Percentiles rank a stretch among this genome's conserved stretches.
These are phyloP conservation scores for Capitella teleta DNA, from an alignment of 1,140 invertebrate species.

Conservation along the genomic window DNA sequence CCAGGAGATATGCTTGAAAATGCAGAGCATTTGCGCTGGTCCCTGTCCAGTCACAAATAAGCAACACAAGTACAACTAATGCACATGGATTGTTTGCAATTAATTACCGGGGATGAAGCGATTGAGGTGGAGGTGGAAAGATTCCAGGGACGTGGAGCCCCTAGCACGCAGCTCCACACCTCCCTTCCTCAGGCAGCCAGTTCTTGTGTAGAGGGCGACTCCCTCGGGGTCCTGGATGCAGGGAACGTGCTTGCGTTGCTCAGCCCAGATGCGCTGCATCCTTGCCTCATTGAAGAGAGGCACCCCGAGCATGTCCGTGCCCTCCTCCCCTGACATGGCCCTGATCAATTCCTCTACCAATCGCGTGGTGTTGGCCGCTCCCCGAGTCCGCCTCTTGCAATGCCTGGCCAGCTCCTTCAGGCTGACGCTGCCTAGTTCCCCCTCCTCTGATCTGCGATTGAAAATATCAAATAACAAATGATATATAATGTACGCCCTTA, in stretches of 20 bases:
- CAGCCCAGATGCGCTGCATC: conserved; percentile 15
- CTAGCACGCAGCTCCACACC: conserved; percentile 9
- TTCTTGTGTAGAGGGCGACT: conserved; percentile 15
- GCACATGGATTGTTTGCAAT: not conserved
- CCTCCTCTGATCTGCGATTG: conserved; percentile 12
- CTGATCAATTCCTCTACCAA: conserved; percentile 13
- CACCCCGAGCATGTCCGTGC: conserved; percentile 18
- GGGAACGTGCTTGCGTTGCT: conserved; percentile 16
- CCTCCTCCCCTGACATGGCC: conserved; percentile 7
- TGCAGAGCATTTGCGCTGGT: conserved; percentile 15
- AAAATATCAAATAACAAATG: no score
- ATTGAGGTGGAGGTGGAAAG: conserved; percentile 17
- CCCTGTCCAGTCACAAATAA: conserved; percentile 8
- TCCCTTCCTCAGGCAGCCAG: conserved; percentile 14
- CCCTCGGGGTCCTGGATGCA: conserved; percentile 20
- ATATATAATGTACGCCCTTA: no score
- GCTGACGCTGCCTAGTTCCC: conserved; percentile 7
- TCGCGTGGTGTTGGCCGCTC: conserved; percentile 8
- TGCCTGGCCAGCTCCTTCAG: conserved; percentile 15
- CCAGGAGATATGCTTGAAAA: conserved; percentile 18
- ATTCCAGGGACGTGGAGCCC: conserved; percentile 17
- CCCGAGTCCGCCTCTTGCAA: conserved; percentile 17
- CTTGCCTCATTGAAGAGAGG: conserved; percentile 14
- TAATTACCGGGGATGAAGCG: conserved; percentile 17
- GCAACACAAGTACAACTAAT: not conserved